Base-by-base conservation (phyloP, 2,888 invertebrate genomes). In the Tipula unca region DNA sequence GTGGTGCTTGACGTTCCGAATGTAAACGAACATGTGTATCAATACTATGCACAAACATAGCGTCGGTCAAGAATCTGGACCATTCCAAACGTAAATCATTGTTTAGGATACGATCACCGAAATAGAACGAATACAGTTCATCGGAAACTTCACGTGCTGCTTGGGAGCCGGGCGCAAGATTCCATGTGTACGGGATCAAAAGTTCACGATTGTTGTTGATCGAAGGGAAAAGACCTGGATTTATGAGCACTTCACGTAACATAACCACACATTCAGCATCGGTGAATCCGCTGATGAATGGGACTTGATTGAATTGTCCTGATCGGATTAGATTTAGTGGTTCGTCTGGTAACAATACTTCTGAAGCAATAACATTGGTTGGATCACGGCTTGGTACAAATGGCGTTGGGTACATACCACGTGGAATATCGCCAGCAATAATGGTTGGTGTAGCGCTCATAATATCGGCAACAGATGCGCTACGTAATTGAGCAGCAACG, bases 281-380 rank as follows among this genome's bases (percentile, higher is more conserved):
- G 29, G 69, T 86, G 32, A 86, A 85, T 0, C 87, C 87, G 3
- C 86, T 87, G 32, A 87, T 87, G 29, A 85, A 86, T 29, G 87
- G 87, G 29, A 87, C 86, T 20, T 84, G 85, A n/a, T 86, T 69
- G 17, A 87, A 86, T 8, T 85, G 42, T 0, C 87, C 87, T 29
- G 32, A 69, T 25, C 35, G 29, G 85, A 87, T 86, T 0, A 86
- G 42, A 4, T 85, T 35, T 4, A 42, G 48, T 29, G 87, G 87
- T 13, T 85, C 82, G 25, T 85, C 86, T 0, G 85, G 36, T n/a
- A 87, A 13, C 35, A 87, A 86, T 25, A 86, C 83, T 29, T 84
- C 86, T 29, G 85, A 85, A 0, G 85, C 83, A 29, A 35, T 35
- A 10, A 36, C 48, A 25, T 84, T 42, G 13, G 84, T 42, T 29